A percentile compares a stretch with the other conserved stretches of the same genome.
These are phyloP conservation scores for Pyrgus malvae DNA, from an alignment of 2,888 invertebrate species.

Conservation along the genomic window DNA sequence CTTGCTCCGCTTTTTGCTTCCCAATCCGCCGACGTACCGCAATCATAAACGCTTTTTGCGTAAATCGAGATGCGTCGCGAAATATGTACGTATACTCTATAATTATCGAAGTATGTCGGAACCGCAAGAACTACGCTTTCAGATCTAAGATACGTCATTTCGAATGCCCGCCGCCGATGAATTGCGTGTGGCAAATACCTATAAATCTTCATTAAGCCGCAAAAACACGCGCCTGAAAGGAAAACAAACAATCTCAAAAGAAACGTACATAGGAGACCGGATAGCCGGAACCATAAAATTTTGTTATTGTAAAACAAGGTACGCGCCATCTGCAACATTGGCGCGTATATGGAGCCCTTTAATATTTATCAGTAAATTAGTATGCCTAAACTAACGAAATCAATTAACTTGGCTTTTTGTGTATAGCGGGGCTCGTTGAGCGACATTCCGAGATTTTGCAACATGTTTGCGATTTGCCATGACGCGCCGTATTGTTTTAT, in stretches of 20 bases:
- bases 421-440: slow-evolving; percentile 54
- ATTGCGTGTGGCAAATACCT: slow-evolving; percentile 22
- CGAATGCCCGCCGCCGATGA: slow-evolving; percentile 16
- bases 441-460: slow-evolving; percentile 57
- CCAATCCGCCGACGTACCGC: slow-evolving; percentile 35
- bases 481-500: slow-evolving; percentile 41
- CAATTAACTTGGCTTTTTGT: slow-evolving; percentile 67
- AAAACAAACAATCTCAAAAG: slow-evolving; percentile 30
- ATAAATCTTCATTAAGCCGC: slow-evolving; percentile 33
- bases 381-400: slow-evolving; percentile 74
- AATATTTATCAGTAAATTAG: slow-evolving; percentile 75
- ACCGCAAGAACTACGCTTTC: slow-evolving; percentile 16
- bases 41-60: slow-evolving; percentile 42
- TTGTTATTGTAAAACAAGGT: slow-evolving; percentile 52
- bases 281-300: slow-evolving; percentile 55
- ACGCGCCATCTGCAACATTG: slow-evolving; percentile 60
- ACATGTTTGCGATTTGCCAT: slow-evolving; percentile 39
- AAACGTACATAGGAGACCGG: slow-evolving; percentile 31
- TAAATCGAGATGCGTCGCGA: slow-evolving; percentile 39
- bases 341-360: slow-evolving; percentile 62
- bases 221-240: slow-evolving; percentile 31
- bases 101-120: slow-evolving; percentile 29
- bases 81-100: slow-evolving; percentile 34
- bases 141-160: slow-evolving; percentile 11
- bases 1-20: slow-evolving; percentile 37